These are phyloP conservation scores for Cassiopea andromeda DNA, from an alignment of 30 jellyfish, hydroid and myxozoan species.

Conservation along the genomic window DNA sequence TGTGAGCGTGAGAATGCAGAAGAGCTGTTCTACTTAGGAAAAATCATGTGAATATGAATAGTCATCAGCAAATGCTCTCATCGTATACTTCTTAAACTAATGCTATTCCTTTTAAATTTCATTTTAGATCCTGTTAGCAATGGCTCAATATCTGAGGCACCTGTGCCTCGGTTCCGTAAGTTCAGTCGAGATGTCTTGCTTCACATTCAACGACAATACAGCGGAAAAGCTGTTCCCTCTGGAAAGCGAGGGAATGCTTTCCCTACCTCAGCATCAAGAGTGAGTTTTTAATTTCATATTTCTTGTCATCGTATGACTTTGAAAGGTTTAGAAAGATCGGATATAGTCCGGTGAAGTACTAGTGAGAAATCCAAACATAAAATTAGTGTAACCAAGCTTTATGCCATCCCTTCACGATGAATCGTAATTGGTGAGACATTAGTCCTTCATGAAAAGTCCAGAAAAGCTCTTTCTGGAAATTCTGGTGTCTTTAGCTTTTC, in stretches of 20 bases:
- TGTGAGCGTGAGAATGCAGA: slow-evolving; percentile 14
- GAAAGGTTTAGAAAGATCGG: no score
- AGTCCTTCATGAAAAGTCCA: no score
- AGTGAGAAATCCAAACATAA: no score
- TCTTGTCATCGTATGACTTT: no score
- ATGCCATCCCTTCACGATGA: no score
- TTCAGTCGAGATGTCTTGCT: slow-evolving; percentile 89
- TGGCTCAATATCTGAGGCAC: slow-evolving; percentile 68
- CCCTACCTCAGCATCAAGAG: slow-evolving; percentile 56
- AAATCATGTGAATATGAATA: neutral
- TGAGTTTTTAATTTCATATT: slow-evolving; percentile 12
- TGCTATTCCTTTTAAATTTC: neutral
- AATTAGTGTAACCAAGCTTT: no score
- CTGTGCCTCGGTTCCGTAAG: slow-evolving; percentile 81
- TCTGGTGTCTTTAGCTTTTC: no score
- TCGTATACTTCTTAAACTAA: neutral
- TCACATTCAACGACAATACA: slow-evolving; percentile 84
- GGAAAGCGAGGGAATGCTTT: slow-evolving; percentile 17
- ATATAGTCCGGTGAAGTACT: no score
- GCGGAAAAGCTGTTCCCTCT: slow-evolving; percentile 40
- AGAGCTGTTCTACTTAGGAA: neutral
- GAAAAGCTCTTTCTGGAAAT: no score
- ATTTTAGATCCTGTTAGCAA: slow-evolving; percentile 66
- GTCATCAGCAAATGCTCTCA: neutral
- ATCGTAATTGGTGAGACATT: no score